Conservation (phyloP, 2,113 vertebrate species). For the Grammomys dolichurus region DNA sequence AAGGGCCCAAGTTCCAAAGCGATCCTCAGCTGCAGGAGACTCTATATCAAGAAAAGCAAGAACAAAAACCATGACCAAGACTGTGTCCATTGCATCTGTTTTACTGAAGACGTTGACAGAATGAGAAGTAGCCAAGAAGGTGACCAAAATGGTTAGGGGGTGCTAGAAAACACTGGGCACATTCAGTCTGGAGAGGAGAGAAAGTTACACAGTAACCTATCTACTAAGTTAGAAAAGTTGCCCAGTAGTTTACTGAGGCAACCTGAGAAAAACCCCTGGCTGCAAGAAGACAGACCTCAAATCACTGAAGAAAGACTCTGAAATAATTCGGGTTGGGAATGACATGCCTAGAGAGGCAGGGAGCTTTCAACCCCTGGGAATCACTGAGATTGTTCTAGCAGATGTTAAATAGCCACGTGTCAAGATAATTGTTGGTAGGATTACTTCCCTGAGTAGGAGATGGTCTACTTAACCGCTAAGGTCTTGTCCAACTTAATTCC, state of each 20-base stretch:
- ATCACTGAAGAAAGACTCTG: slow-evolving; percentile 22
- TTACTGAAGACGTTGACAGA: not conserved
- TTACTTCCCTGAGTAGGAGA: slow-evolving; percentile 53
- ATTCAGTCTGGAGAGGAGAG: not conserved
- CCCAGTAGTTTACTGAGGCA: not conserved
- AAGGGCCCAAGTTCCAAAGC: not conserved
- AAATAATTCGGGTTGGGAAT: not conserved
- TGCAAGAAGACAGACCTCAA: slow-evolving; percentile 31
- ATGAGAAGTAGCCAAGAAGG: not conserved
- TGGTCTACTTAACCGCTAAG: slow-evolving; percentile 59
- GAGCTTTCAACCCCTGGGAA: slow-evolving; percentile 12
- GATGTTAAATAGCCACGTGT: slow-evolving; percentile 53
- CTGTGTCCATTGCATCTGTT: not conserved
- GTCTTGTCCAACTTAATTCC: slow-evolving; percentile 24
- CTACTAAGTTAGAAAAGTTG: not conserved
- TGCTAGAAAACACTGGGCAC: not conserved
- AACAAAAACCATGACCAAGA: not conserved
- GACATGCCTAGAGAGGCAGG: slow-evolving; percentile 15
- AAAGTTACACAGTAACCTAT: not conserved
- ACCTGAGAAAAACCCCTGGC: not conserved
- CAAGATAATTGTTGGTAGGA: slow-evolving; percentile 56
- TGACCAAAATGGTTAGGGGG: not conserved
- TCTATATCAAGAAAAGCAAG: not conserved
- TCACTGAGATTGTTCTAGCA: slow-evolving; percentile 33
- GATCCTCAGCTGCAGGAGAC: not conserved